A percentile compares a stretch with the other conserved stretches of the same genome.
Evolutionary conservation across 1,140 invertebrate species (phyloP).

Genomic region (Drosophila watanabei): DNA sequence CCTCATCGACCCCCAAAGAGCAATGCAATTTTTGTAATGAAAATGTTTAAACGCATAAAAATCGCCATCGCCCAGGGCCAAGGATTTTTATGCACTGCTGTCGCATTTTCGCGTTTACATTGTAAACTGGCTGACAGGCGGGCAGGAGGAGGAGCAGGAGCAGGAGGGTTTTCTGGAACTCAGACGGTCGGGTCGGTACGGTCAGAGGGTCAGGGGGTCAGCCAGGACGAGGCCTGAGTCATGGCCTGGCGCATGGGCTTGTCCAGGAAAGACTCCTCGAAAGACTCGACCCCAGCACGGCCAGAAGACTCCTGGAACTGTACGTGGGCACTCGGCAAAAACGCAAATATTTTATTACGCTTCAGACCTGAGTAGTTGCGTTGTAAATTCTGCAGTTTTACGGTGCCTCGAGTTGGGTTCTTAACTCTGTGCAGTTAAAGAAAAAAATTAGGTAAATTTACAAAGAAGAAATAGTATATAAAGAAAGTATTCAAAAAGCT

Average conservation of each 20-base stretch:
- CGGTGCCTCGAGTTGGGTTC: constrained; percentile 74
- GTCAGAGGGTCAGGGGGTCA: not conserved
- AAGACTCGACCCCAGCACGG: constrained; percentile 28
- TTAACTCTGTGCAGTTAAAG: constrained; percentile 14
- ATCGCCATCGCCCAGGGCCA: constrained; percentile 68
- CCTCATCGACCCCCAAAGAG: not conserved
- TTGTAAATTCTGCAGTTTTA: constrained; percentile 85
- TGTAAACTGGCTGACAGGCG: constrained; percentile 80
- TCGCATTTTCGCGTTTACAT: constrained; percentile 83
- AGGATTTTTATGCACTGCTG: constrained; percentile 82
- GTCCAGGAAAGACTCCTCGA: constrained; percentile 48
- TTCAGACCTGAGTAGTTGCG: constrained; percentile 84
- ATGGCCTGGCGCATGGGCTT: constrained; percentile 63
- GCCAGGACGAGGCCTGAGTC: constrained; percentile 63
- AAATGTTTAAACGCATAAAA: constrained; percentile 84
- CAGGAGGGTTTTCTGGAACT: not conserved
- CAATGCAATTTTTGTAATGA: constrained; percentile 84
- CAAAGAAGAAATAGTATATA: not conserved
- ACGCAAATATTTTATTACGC: constrained; percentile 84
- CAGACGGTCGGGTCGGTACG: not conserved
- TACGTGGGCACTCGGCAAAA: constrained; percentile 70
- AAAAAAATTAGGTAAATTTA: not conserved
- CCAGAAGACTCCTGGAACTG: constrained; percentile 27
- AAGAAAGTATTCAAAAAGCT: not conserved
- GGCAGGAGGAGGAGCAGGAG: not conserved